phyloP scores from a whole-genome alignment of 1,140 invertebrate species.

The Heliconius hermathena region DNA sequence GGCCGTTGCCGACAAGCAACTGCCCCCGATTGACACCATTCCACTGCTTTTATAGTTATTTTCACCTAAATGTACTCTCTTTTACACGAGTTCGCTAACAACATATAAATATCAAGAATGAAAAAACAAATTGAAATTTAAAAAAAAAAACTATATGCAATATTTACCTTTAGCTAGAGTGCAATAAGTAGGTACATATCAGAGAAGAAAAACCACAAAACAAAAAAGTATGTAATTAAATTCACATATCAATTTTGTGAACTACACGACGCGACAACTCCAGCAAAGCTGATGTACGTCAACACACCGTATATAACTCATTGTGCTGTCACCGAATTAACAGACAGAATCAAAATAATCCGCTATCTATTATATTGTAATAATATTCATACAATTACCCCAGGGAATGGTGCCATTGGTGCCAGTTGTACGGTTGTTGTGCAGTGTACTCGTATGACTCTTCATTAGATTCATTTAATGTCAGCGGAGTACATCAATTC shows the following conservation, averaged over 20 bases:
- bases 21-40: too few species aligned
- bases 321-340: conserved; percentile 74
- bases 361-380: conserved; percentile 62
- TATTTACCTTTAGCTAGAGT: too few species aligned
- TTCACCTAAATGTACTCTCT: too few species aligned
- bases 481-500: neutral
- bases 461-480: neutral
- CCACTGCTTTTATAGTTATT: too few species aligned
- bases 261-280: conserved; percentile 32
- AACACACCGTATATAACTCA: conserved; percentile 62
- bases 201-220: neutral
- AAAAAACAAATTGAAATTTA: too few species aligned
- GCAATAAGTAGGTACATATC: neutral
- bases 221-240: neutral
- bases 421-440: neutral
- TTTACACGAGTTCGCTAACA: too few species aligned
- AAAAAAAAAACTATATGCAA: too few species aligned
- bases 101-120: too few species aligned
- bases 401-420: conserved; percentile 56
- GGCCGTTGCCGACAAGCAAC: too few species aligned
- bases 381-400: conserved; percentile 66
- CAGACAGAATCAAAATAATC: conserved; percentile 77
- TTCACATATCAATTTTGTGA: neutral
- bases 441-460: neutral
- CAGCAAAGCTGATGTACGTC: conserved; percentile 57